Evolutionary conservation across 2,113 vertebrate genomes (phyloP), one percentile per base, ranked within the genome.

Genomic region (Cottus gobio): DNA sequence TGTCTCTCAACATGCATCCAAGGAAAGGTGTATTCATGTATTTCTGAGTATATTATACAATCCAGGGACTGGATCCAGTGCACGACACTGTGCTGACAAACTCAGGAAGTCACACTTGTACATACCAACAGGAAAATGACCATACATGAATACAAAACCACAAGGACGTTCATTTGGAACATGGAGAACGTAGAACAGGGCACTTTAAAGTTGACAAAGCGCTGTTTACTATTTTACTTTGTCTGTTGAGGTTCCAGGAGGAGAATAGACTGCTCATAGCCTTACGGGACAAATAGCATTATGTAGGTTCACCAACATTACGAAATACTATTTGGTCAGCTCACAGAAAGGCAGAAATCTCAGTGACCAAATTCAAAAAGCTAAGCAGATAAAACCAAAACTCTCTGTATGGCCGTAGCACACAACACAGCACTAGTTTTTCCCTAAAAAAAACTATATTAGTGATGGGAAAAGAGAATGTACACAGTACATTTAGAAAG

Each of bases 1-100:
- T 71, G 44, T 57, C 36, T 71, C n/a, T 26, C 63, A 65, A 36
- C 34, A 56, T 37, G 62, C 26, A 62, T 62, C 71, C 79, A 44
- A 13, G 10, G 0, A 42, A 31, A 44, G 56, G 22, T n/a, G 68
- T 20, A 60, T 61, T 65, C 11, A 24, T 13, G 52, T 56, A 26
- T 56, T 56, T 72, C 52, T 70, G 30, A 54, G 31, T 16, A 4
- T n/a, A 37, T 24, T 37, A 42, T 11, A 26, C 16, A 70, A 20
- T 50, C 48, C 30, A 7, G 22, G 1, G 56, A 54, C 57, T 46
- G 65, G 44, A 54, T 37, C 58, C 63, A 57, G 57, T 26, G 57
- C 26, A 78, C 28, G 7, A 56, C 24, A 57, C 5, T 36, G 44
- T 15, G 50, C 15, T 18, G 48, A 65, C 30, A 75, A 46, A 44